Evolutionary conservation across 2,888 invertebrate species (phyloP).

Genomic region (Phanerotoma sp.): DNA sequence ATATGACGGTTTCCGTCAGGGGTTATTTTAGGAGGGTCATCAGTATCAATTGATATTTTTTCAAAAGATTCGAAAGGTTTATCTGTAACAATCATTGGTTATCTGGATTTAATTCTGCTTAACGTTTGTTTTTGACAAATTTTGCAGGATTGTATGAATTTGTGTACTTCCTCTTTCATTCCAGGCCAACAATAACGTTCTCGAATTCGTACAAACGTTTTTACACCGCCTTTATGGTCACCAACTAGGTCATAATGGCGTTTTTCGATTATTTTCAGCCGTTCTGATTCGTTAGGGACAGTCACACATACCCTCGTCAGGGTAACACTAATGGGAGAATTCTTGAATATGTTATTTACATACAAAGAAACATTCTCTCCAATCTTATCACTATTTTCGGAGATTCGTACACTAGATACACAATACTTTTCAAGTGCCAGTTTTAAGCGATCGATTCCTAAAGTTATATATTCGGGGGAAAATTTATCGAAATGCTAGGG

Average conservation of each 20-base stretch:
- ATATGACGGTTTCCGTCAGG: conserved; percentile 19
- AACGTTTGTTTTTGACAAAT: conserved; percentile 28
- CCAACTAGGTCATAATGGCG: conserved; percentile 25
- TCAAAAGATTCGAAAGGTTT: conserved; percentile 24
- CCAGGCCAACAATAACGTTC: conserved; percentile 29
- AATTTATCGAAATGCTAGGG: too few species aligned
- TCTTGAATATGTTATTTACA: too few species aligned
- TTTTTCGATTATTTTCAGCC: conserved; percentile 26
- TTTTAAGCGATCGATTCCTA: too few species aligned
- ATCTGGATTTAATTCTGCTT: conserved; percentile 6
- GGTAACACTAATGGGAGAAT: too few species aligned
- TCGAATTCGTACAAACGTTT: conserved; percentile 27
- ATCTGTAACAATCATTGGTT: conserved; percentile 31
- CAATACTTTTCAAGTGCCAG: too few species aligned
- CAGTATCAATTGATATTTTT: conserved; percentile 29
- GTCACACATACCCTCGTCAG: too few species aligned
- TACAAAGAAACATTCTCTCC: too few species aligned
- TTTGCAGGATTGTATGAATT: conserved; percentile 24
- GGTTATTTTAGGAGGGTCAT: conserved; percentile 9
- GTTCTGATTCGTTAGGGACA: too few species aligned
- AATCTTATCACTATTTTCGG: too few species aligned
- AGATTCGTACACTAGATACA: too few species aligned
- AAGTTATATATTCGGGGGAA: too few species aligned
- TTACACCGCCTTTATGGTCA: conserved; percentile 34
- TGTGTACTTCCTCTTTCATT: conserved; percentile 25